phyloP scores from a whole-genome alignment of 2,888 invertebrate species.

The Vandiemenella viatica region DNA sequence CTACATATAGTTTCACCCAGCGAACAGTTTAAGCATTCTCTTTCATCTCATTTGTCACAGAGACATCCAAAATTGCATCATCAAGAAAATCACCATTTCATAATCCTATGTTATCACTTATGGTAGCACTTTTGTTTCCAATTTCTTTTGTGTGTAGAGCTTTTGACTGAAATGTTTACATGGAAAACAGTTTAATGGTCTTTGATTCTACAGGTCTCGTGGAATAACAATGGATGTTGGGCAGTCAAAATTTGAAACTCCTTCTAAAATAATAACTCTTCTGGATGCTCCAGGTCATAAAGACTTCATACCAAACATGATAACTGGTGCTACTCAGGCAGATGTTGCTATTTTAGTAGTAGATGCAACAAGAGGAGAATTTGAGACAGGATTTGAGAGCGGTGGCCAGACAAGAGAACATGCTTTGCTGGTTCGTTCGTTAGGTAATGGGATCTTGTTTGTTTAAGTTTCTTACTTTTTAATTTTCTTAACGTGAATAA shows the following conservation, averaged over 20 bases:
- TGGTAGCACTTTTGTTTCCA: no score
- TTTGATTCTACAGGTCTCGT: conserved; percentile 43
- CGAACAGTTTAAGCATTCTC: no score
- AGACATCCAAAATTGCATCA: no score
- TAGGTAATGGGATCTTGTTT: conserved; percentile 33
- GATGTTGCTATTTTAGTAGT: conserved; percentile 94
- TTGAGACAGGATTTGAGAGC: conserved; percentile 95
- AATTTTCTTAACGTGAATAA: no score
- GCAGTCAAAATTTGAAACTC: conserved; percentile 79
- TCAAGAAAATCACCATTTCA: no score
- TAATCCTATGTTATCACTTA: no score
- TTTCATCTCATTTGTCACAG: no score
- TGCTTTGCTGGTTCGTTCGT: conserved; percentile 74
- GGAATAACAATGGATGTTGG: conserved; percentile 99
- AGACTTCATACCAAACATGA: conserved; percentile 99
- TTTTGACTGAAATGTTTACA: no score
- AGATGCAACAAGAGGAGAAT: conserved; percentile 91
- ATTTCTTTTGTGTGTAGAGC: no score
- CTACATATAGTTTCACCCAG: no score
- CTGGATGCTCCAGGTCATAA: conserved; percentile 98
- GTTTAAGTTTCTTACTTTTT: no score
- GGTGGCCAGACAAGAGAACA: conserved; percentile 98
- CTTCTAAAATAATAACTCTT: conserved; percentile 61
- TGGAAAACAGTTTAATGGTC: no score
- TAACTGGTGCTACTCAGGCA: conserved; percentile 94